Base-by-base conservation (phyloP, 2,797 vertebrate species). In the Melanotaenia pygmaea region DNA sequence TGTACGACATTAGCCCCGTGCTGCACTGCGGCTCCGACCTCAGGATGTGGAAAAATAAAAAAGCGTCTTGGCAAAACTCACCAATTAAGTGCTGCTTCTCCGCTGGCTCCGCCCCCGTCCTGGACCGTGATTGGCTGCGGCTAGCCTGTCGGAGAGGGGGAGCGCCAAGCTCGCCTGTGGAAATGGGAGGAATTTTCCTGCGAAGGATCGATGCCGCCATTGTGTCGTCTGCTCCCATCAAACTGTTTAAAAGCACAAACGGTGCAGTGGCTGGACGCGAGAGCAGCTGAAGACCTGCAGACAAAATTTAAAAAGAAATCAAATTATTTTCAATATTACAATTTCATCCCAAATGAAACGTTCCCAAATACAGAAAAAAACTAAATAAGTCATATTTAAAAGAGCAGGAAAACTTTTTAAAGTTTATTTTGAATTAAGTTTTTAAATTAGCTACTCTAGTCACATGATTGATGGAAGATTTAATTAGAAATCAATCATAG, bases 1-100 rank as follows among this genome's bases (percentile, higher is more conserved):
- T 94, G 94, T 94, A 94, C 94, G 93, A 94, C 94, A 94, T 95
- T 94, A 94, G 94, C 92, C 92, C 92, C 92, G 91, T 93, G 92
- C 95, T 95, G 95, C 95, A 95, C 93, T 95, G 94, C 93, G 93
- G 93, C 92, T 94, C 93, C 93, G 81, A 95, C 94, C 92, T 92
- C 87, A 85, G 91, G 93, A 94, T 94, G 91, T 92, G 94, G 92
- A 92, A 95, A 95, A 95, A 95, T 95, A 95, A 94, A 95, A 95
- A 94, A 94, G 84, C 85, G 73, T 94, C 92, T 93, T 82, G 89
- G 87, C 78, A 76, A 88, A 93, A 94, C 95, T 95, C 94, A 95
- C 94, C 95, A 95, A 95, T 95, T 94, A 95, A 94, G 91, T 88
- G 89, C 90, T 91, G 93, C 82, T 85, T 93, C 91, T 88, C 90